These are phyloP conservation scores for Oenanthe melanoleuca DNA, from an alignment of 2,113 vertebrate species.

Conservation along the genomic window DNA sequence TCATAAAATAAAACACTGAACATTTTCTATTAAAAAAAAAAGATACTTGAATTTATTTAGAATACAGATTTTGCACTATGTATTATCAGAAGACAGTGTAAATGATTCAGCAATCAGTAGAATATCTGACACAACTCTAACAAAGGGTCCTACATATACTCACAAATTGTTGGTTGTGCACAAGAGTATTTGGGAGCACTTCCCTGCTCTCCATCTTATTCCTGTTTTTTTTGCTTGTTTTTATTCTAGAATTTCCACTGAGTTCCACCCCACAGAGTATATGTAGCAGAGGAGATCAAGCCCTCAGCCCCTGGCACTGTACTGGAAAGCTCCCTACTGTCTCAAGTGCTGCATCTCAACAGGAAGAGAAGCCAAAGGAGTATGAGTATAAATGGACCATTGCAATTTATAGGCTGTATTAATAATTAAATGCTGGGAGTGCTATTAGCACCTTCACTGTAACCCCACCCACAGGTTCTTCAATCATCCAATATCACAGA, in stretches of 20 bases:
- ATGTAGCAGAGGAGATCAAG: neutral
- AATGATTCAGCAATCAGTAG: neutral
- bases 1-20: neutral
- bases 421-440: conserved; percentile 25
- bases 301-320: neutral
- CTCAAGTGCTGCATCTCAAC: neutral
- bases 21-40: neutral
- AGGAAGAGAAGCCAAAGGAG: neutral
- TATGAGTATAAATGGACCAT: neutral
- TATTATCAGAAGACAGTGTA: neutral
- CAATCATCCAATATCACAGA: neutral
- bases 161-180: neutral
- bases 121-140: neutral
- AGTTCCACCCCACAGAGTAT: neutral
- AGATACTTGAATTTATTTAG: neutral
- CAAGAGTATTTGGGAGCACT: neutral
- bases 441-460: neutral
- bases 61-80: neutral
- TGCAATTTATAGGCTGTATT: conserved; percentile 13
- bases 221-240: neutral
- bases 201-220: neutral
- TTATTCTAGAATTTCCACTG: neutral
- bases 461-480: neutral
- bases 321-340: neutral
- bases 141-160: neutral